Conservation (phyloP, 2,113 vertebrate species). For the rabbit (Oryctolagus cuniculus) region DNA sequence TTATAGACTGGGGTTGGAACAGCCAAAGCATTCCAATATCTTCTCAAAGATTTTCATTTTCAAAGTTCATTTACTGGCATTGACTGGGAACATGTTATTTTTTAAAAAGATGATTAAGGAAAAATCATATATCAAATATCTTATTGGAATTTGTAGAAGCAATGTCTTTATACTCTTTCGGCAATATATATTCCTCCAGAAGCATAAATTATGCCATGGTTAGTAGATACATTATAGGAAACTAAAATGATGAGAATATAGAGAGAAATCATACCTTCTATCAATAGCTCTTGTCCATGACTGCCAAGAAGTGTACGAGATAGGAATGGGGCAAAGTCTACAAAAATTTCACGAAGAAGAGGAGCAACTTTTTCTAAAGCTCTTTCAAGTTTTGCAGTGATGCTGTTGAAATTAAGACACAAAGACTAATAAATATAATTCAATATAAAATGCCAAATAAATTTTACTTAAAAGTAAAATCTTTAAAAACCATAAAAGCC, state of each 20-base stretch:
- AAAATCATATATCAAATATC: conserved; percentile 29
- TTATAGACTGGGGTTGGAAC: background rate
- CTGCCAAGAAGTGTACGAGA: conserved; percentile 97
- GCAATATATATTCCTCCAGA: conserved; percentile 31
- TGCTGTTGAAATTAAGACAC: conserved; percentile 90
- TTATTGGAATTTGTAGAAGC: conserved; percentile 10
- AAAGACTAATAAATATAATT: conserved; percentile 80
- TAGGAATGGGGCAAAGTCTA: conserved; percentile 98
- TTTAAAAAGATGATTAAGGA: conserved; percentile 21
- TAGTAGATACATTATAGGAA: conserved; percentile 56
- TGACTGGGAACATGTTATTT: background rate
- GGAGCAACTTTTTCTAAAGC: conserved; percentile 98
- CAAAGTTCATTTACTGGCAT: background rate
- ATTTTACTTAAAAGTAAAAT: conserved; percentile 64
- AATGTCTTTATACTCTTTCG: conserved; percentile 32
- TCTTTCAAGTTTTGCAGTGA: conserved; percentile 98
- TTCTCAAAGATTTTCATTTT: background rate
- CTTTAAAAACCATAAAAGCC: conserved; percentile 37
- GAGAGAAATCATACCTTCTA: conserved; percentile 96
- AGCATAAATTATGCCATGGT: conserved; percentile 54
- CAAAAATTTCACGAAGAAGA: conserved; percentile 98
- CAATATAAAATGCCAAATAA: conserved; percentile 57
- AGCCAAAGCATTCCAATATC: background rate
- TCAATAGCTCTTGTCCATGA: conserved; percentile 98
- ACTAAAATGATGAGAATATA: conserved; percentile 72